Conservation (phyloP, 2,888 invertebrate genomes). For the Macaria notata region DNA sequence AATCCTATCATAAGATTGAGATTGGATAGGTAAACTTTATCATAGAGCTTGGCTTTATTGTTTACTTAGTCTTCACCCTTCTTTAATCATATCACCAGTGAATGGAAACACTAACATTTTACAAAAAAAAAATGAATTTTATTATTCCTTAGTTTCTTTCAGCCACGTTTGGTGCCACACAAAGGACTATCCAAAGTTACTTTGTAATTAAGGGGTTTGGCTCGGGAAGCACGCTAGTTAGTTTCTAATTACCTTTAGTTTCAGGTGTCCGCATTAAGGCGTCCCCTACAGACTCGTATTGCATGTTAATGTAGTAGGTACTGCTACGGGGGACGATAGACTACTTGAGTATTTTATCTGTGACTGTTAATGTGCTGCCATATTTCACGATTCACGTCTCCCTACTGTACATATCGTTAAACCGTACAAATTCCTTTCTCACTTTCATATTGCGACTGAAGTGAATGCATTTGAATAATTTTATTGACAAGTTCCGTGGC, state of each 20-base stretch:
- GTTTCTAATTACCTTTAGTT: constrained; percentile 10
- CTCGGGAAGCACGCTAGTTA: constrained; percentile 6
- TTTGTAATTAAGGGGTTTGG: too few species aligned
- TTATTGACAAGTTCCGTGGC: constrained; percentile 16
- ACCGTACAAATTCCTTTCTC: constrained; percentile 1
- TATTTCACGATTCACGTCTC: background rate
- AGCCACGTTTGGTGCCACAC: too few species aligned
- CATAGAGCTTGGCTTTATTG: too few species aligned
- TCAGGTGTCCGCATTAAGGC: constrained; percentile 5
- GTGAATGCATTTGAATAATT: constrained; percentile 23
- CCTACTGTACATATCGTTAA: background rate
- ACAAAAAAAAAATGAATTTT: too few species aligned
- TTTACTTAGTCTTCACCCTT: too few species aligned
- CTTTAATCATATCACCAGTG: too few species aligned
- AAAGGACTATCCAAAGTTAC: too few species aligned
- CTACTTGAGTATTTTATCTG: too few species aligned
- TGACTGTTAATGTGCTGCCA: too few species aligned
- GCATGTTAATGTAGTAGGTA: constrained; percentile 1
- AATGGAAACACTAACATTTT: constrained; percentile 2
- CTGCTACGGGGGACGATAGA: too few species aligned
- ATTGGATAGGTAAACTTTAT: constrained; percentile 24
- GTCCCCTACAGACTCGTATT: constrained; percentile 1
- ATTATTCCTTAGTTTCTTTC: too few species aligned
- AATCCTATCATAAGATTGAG: constrained; percentile 26
- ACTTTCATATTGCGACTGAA: constrained; percentile 2